Conservation (phyloP, 2,888 invertebrate species). For the Volucella inanis region DNA sequence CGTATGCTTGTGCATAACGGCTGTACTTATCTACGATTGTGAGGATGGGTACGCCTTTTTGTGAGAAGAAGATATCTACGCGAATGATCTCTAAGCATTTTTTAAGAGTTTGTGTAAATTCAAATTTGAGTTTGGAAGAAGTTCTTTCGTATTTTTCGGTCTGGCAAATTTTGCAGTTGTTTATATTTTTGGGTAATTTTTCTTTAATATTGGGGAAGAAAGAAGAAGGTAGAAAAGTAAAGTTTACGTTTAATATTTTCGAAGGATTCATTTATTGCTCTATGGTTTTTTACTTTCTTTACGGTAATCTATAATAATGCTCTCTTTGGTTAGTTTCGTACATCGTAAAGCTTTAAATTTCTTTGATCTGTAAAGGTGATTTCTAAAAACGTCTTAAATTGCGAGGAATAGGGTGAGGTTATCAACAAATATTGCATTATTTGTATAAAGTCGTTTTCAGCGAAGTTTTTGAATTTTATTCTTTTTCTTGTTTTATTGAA, state of each 20-base stretch:
- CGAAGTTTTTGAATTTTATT: slow-evolving; percentile 13
- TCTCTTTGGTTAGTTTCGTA: slow-evolving; percentile 11
- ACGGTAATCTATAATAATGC: slow-evolving; percentile 30
- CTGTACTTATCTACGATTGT: neutral
- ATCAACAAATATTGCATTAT: neutral
- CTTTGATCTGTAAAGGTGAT: slow-evolving; percentile 30
- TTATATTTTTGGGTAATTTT: slow-evolving; percentile 33
- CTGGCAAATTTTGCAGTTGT: slow-evolving; percentile 48
- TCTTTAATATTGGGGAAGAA: slow-evolving; percentile 35
- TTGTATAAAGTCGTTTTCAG: slow-evolving; percentile 7
- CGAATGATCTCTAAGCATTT: slow-evolving; percentile 12
- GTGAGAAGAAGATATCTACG: slow-evolving; percentile 16
- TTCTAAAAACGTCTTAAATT: slow-evolving; percentile 34
- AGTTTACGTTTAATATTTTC: slow-evolving; percentile 19
- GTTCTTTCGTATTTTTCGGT: slow-evolving; percentile 45
- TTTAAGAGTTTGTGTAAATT: slow-evolving; percentile 4
- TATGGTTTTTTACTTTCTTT: slow-evolving; percentile 37
- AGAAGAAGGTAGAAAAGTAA: too few species aligned
- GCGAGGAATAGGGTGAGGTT: slow-evolving; percentile 19
- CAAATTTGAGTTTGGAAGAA: neutral
- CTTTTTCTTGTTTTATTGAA: neutral
- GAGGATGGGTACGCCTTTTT: slow-evolving; percentile 21
- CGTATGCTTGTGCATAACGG: too few species aligned
- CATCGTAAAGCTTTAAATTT: slow-evolving; percentile 21
- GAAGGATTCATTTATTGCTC: slow-evolving; percentile 40